Percentiles rank a stretch among this genome's conserved stretches.
Conservation (phyloP, 2,797 vertebrate genomes). For the Sebastes reedi region DNA sequence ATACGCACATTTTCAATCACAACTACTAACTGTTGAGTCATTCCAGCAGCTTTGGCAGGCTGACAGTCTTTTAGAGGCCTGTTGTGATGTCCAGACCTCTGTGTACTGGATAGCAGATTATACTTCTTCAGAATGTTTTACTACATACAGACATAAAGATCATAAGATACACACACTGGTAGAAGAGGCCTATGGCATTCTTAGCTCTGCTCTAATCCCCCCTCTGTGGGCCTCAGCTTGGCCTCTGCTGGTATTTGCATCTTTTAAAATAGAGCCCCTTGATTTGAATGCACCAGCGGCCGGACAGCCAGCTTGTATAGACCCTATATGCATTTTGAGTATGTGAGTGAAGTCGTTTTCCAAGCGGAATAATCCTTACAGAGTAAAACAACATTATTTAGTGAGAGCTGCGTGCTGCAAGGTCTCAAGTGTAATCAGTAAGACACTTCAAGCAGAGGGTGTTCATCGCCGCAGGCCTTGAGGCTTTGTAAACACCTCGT, state of each 20-base stretch:
- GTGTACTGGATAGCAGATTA: background rate
- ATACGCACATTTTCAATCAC: background rate
- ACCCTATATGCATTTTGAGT: background rate
- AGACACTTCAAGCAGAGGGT: background rate
- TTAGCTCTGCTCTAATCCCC: constrained; percentile 41
- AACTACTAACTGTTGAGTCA: constrained; percentile 27
- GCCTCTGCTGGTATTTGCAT: constrained; percentile 68
- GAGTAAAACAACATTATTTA: background rate
- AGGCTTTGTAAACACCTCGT: background rate
- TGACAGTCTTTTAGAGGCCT: background rate
- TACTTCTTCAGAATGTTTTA: constrained; percentile 4
- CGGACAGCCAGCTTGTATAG: background rate
- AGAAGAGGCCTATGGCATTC: constrained; percentile 46
- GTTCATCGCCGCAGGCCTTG: background rate
- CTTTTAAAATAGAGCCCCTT: constrained; percentile 63
- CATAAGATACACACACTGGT: constrained; percentile 5
- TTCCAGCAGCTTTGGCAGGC: background rate
- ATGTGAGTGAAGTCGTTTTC: background rate
- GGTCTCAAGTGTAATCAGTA: background rate
- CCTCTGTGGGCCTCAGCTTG: constrained; percentile 53
- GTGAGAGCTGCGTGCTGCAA: background rate
- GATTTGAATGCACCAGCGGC: constrained; percentile 42
- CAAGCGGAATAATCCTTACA: background rate
- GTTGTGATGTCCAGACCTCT: background rate
- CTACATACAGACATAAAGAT: constrained; percentile 18